Base-by-base conservation (phyloP, 2,888 invertebrate species). In the Trachelus stipa region DNA sequence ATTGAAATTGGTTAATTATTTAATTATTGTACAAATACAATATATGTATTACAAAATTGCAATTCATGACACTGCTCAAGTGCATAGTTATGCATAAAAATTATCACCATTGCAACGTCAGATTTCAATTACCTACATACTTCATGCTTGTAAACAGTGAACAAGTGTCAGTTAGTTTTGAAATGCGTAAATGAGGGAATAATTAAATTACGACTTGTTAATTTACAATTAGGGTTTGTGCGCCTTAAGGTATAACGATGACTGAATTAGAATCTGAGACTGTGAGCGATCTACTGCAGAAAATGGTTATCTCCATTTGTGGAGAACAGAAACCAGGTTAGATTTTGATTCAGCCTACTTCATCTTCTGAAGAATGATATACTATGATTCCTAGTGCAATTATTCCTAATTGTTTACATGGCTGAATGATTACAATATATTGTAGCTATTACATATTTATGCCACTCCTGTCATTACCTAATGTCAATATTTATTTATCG, bases 301-400 rank as follows among this genome's bases (percentile, higher is more conserved):
- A 90, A 85, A 85, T 91, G 84, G 87, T 91, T 75, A 80, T 87
- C 73, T 90, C 91, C 9, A 74, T 91, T 68, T 90, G 90, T 74
- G 90, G 91, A 12, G 91, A 91, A 77, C 90, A 91, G 79, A 90
- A 89, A 75, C 88, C 89, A 89, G 91, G 91, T 90, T 82, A 85
- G 56, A 56, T 56, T 56, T 56, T 23, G 23, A 9, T 56, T 23
- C 56, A 56, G 56, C 15, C 23, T 23, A 56, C 23, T 23, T 23
- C 56, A 23, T 23, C 23, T 56, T 56, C 23, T 56, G 15, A 56
- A 23, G 56, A 23, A 56, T 56, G 23, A 56, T 56, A 56, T 56
- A 23, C 1, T 56, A 23, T 23, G 56, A 56, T 56, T 56, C 9
- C 23, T 56, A 56, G 23, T 56, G 9, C 9, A 56, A 56, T 56